Base-by-base conservation (phyloP, 2,888 invertebrate genomes). In the Lydus trimaculatus region DNA sequence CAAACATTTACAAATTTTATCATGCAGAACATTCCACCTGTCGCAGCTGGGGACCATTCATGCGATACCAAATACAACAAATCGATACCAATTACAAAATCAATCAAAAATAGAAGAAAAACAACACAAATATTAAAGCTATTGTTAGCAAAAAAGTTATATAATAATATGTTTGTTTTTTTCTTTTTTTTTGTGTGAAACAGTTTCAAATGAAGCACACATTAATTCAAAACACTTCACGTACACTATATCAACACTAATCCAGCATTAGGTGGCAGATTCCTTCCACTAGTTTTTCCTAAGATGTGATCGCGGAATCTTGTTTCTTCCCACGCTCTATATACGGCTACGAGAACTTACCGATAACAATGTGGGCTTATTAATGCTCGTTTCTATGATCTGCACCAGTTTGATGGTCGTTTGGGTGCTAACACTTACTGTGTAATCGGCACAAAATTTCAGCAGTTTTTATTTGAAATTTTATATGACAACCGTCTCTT, bases 251-350 rank as follows among this genome's bases (percentile, higher is more conserved):
- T 65, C 71, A 65, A 71, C 76, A 70, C 72, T 72, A 72, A 79
- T 80, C 74, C 79, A 78, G 75, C 78, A 78, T 79, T 78, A 80
- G 80, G 80, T 78, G 79, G 78, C 77, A 76, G 77, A 80, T 79
- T 80, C 78, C 75, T 77, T 71, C 75, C 73, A 75, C 77, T 73
- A 76, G 79, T 80, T 80, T 80, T 80, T 79, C 77, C 75, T 66
- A 72, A 78, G 80, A 79, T 82, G 81, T 79, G 81, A 82, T 82
- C 81, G 76, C 75, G 76, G 79, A 80, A 80, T 81, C 78, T 78
- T 74, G 79, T 79, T 80, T 80, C 79, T 82, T 82, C 81, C 79
- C 81, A 82, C 81, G 81, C 78, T 81, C 81, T 80, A 81, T 81
- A 79, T 81, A 80, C 72, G 78, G 79, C 72, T 59, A 67, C 63